Evolutionary conservation across 2,888 invertebrate genomes (phyloP), one percentile per base, ranked within the genome.

Genomic region (Scaptomyza cyrtandrae): DNA sequence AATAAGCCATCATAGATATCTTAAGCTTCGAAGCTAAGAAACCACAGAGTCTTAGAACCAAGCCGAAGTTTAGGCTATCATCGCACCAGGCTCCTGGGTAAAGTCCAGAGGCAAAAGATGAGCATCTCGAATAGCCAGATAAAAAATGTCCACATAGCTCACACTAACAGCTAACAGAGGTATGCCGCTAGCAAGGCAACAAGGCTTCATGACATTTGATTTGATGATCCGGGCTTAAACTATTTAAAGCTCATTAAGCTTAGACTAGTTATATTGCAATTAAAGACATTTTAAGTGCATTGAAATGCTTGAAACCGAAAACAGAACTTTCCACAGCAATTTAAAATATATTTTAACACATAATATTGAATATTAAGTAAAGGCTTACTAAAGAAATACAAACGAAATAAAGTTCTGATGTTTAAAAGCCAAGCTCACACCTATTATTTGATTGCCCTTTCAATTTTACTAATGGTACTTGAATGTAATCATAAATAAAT

Each of bases 401-500:
- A 7, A 13, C n/a, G 3, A 35, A 35, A 35, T 6, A 37, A n/a
- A 37, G n/a, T 6, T 29, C 7, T 29, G 29, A 24, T 29, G 29
- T n/a, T n/a, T n/a, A n/a, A n/a, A n/a, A n/a, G n/a, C n/a, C n/a
- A n/a, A n/a, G n/a, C 29, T 37, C 16, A 58, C 57, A 43, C 31
- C 24, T 64, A 31, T n/a, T 64, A 31, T n/a, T 14, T 13, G 29
- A 16, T 19, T 24, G n/a, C 3, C 48, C 63, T 35, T 31, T 59
- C 80, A 78, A 82, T 80, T 80, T 61, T 71, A 56, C 68, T 82
- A 85, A 83, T 82, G 82, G 76, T 24, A 35, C 49, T 66, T 55
- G 49, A 81, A 80, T 71, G 66, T 69, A 73, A 85, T 80, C 83
- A 78, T 85, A 85, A 85, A 85, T 80, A 80, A 76, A 72, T 46